Evolutionary conservation across 2,113 vertebrate genomes (phyloP), one percentile per base, ranked within the genome.

Genomic region (Hirundichthys speculiger): DNA sequence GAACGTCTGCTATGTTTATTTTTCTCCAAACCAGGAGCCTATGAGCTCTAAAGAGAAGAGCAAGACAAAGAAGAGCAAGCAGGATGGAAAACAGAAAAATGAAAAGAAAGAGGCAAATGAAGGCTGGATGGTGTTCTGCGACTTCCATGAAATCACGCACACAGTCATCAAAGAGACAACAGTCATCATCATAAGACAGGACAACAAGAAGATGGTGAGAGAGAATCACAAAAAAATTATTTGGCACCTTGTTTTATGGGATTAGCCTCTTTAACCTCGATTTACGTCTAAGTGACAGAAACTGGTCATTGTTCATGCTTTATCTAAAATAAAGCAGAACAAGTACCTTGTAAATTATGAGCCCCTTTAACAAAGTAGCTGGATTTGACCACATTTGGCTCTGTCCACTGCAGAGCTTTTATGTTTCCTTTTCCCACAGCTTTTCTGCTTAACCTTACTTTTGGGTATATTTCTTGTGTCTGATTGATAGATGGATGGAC

Each of bases 131-230:
- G 84, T 58, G 7, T 99, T 99, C 79, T 96, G 94, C 2, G 98
- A 99, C 73, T 99, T 98, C 74, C 92, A 94, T 40, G 96, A 98
- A 88, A 98, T 99, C 87, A 99, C 96, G 16, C 96, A 99, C 83
- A 87, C 96, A 2, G 95, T 96, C 68, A 94, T 98, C 80, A 97
- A 91, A 83, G 96, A 98, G 1, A 65, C 84, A 14, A 86, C 67
- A 0, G 94, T 98, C 75, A 95, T 92, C 87, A 94, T 98, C 83
- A 94, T 94, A 60, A 95, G 94, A 77, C 98, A 99, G 87, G 96
- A 99, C 83, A 96, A 98, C 93, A 98, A 90, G 85, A 94, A 92
- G 40, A 96, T 99, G 98, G 98, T 98, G 82, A 88, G 86, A 45
- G 38, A 22, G 13, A 42, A 20, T 3, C 2, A 43, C 6, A 57